Base-by-base conservation (phyloP, 2,888 invertebrate species). In the Agrotis puta region DNA sequence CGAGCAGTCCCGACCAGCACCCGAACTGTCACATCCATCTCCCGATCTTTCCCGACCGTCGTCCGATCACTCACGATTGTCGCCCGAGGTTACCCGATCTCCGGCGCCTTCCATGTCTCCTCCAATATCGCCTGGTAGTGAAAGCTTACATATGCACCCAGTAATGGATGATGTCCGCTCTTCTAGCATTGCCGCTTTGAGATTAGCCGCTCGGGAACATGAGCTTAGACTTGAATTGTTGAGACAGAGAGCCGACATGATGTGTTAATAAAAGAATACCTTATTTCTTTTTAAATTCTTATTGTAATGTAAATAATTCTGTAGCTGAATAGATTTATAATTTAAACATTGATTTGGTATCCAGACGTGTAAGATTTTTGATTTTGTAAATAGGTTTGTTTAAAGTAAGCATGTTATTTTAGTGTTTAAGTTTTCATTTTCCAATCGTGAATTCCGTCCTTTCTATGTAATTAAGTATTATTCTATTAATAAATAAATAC, bases 171-270 rank as follows among this genome's bases (percentile, higher is more conserved):
- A 98, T 90, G 97, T 98, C n/a, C 96, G 98, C 84, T 98, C 97
- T 82, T 98, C 98, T 18, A 98, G 98, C 88, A 99, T 99, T 84
- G 98, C 98, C 0, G 98, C 98, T 0, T 95, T 99, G 71, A 96
- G 99, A 84, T 94, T 98, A 63, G 98, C 98, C 86, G 99, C 99
- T 1, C 96, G 99, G 48, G 99, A 99, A 90, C 98, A 99, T 92
- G 98, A 99, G 92, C 94, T 98, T 58, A 97, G 98, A 91, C 95
- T 98, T 85, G 98, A 98, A 92, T 96, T 98, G 95, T 93, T 98
- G 81, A 96, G 98, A 64, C 98, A 98, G 88, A 97, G 98, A 90
- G 94, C 95, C 43, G 95, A 95, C 86, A 86, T 95, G 79, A 95
- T 96, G 79, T 96, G 95, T 89, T 94, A 85, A 92, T 74, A 5